These are phyloP conservation scores for Botia almorhae DNA, from an alignment of 2,797 vertebrate genomes.

Conservation along the genomic window DNA sequence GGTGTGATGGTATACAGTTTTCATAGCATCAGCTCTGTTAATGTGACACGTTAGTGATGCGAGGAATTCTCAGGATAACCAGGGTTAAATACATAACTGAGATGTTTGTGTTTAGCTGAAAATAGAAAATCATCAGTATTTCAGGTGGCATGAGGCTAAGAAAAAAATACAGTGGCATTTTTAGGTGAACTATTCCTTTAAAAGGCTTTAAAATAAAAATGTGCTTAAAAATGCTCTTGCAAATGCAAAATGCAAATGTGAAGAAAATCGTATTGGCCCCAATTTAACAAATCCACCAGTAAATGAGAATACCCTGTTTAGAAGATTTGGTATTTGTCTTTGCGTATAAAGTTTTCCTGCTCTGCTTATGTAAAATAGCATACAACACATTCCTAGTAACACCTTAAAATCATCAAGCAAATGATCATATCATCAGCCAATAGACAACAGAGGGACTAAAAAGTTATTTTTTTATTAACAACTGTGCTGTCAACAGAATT, in stretches of 20 bases:
- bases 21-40: too few species aligned
- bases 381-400: neutral
- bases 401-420: neutral
- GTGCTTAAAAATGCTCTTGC: too few species aligned
- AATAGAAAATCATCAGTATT: too few species aligned
- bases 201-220: too few species aligned
- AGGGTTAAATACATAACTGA: too few species aligned
- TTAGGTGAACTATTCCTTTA: too few species aligned
- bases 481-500: neutral
- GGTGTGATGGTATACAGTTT: too few species aligned
- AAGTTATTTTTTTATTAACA: slow-evolving; percentile 19
- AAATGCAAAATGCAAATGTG: neutral
- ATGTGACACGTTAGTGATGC: too few species aligned
- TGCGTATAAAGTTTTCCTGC: slow-evolving; percentile 3
- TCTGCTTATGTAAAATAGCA: neutral
- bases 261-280: slow-evolving; percentile 15
- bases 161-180: too few species aligned
- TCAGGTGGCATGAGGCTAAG: too few species aligned
- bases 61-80: too few species aligned
- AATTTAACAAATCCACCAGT: slow-evolving; percentile 21
- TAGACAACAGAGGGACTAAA: neutral
- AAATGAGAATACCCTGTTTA: slow-evolving; percentile 50
- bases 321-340: slow-evolving; percentile 40
- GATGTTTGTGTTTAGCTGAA: too few species aligned
- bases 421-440: neutral